Conservation (phyloP, 2,113 vertebrate species). For the Tursiops truncatus region DNA sequence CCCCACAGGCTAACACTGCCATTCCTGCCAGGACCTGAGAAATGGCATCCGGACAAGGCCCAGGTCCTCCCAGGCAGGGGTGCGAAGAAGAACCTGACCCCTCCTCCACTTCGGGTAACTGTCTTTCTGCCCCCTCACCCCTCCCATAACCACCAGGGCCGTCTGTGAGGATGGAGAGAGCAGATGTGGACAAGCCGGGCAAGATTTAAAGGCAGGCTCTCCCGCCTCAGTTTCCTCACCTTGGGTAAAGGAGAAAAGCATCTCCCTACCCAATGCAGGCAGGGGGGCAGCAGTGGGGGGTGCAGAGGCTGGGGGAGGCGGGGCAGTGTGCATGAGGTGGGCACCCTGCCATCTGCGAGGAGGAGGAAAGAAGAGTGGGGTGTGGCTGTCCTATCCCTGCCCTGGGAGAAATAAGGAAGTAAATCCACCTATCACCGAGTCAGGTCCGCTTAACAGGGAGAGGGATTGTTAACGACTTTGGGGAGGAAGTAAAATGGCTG, state of each 20-base stretch:
- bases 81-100: not conserved
- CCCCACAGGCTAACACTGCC: conserved; percentile 11
- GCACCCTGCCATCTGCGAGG: not conserved
- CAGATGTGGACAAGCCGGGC: not conserved
- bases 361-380: not conserved
- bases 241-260: not conserved
- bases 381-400: not conserved
- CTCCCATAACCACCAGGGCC: not conserved
- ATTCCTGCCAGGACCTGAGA: not conserved
- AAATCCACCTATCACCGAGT: not conserved
- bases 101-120: conserved; percentile 54
- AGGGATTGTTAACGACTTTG: not conserved
- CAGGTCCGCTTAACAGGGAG: not conserved
- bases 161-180: not conserved
- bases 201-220: not conserved
- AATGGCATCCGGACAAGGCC: conserved; percentile 70
- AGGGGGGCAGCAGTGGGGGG: too few relatives aligned
- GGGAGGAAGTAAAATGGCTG: conserved; percentile 1
- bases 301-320: not conserved
- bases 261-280: not conserved
- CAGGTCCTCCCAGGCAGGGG: conserved; percentile 43
- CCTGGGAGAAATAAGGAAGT: conserved; percentile 46
- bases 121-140: not conserved
- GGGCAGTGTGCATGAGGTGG: accelerated
- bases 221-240: not conserved